Evolutionary conservation across 2,113 vertebrate genomes (phyloP).

Genomic region (Calidris pugnax): DNA sequence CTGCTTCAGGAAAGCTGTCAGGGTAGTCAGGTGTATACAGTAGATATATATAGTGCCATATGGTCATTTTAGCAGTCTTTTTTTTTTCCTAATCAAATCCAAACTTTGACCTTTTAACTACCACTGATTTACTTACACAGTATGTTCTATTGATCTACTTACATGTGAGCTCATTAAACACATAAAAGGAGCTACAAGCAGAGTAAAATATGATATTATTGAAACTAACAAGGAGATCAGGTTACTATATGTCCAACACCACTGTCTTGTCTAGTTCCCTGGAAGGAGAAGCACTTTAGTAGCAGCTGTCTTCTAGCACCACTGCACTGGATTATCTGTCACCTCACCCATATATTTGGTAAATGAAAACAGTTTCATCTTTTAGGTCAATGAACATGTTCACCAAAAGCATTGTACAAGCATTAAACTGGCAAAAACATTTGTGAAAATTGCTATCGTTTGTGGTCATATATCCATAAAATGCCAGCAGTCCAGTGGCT

Average conservation of each 20-base stretch:
- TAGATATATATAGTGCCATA: not conserved
- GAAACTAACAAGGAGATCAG: not conserved
- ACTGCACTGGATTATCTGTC: not conserved
- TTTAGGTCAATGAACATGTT: not conserved
- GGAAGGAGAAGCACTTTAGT: not conserved
- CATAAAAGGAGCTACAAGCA: not conserved
- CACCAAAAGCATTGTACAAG: not conserved
- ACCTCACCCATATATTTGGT: not conserved
- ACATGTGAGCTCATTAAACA: constrained; percentile 37
- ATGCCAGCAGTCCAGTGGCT: not conserved
- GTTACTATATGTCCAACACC: not conserved
- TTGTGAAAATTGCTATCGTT: not conserved
- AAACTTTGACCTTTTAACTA: constrained; percentile 52
- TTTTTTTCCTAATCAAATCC: not conserved
- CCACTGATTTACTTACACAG: constrained; percentile 15
- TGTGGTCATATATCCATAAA: not conserved
- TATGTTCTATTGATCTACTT: constrained; percentile 47
- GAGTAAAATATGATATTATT: not conserved
- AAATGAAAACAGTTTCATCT: not conserved
- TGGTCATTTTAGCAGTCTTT: not conserved
- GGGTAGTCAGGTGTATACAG: not conserved
- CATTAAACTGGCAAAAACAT: not conserved
- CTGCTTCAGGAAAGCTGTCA: not conserved
- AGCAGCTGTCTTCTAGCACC: not conserved
- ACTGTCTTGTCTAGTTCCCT: not conserved